Base-by-base conservation (phyloP, 2,888 invertebrate genomes). In the Acanthosepion esculentum region DNA sequence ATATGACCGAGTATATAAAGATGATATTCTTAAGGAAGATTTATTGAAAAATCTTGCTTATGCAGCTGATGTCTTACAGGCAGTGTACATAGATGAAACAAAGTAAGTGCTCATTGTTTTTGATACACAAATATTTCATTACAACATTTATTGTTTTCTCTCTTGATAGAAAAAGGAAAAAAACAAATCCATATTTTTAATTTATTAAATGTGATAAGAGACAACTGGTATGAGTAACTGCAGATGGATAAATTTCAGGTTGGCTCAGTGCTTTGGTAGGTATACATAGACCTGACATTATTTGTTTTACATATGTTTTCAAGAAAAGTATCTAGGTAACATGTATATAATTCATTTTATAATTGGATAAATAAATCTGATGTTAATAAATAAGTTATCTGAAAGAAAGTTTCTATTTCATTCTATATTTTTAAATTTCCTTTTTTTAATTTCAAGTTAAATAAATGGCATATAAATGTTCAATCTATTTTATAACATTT, bases 11-110 rank as follows among this genome's bases (percentile, higher is more conserved):
- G 98, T 99, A 97, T 98, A 98, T 95, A 97, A 97, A 97, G 99
- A 99, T 97, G 98, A 99, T 98, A 98, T 99, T 97, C 98, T 99
- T 50, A 97, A 97, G 95, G 99, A 99, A 97, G 98, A 99, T 96
- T 98, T 99, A 97, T 98, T 99, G 98, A 98, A 98, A 97, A 99
- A 99, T 98, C 98, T 99, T 96, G 98, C 99, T 97, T 99, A 99
- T 98, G 99, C 99, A 94, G 99, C 99, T 41, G 98, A 98, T 97
- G 99, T 99, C 93, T 98, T 99, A 96, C 99, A 99, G 98, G 98
- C 99, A 29, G 99, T 99, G 96, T 99, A 99, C 98, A 98, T 99
- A 97, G 99, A 99, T 97, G 99, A 99, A 98, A 98, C 99, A 97
- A 99, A 99, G 99, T 99, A 98, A 95, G 96, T 95, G 59, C 18